Conservation (phyloP, 2,113 vertebrate species). For the Tragulus kanchil region DNA sequence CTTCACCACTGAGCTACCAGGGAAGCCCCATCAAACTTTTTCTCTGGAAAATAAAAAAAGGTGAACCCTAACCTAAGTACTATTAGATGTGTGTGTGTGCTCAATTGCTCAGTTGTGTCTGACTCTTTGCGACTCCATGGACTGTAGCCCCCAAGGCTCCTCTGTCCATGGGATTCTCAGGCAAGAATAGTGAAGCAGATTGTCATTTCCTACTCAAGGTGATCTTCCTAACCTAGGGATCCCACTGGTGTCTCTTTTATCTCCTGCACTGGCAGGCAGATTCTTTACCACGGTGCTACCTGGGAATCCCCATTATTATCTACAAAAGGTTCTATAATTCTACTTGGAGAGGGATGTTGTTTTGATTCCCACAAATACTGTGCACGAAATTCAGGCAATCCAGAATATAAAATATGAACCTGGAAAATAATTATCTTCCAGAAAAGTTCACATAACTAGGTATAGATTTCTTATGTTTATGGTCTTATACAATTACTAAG, state of each 20-base stretch:
- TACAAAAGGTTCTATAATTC: neutral
- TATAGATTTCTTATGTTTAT: neutral
- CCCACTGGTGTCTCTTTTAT: neutral
- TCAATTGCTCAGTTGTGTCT: neutral
- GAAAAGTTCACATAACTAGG: neutral
- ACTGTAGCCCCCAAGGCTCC: neutral
- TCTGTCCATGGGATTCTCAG: neutral
- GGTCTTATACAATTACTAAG: neutral
- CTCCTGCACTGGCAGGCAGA: neutral
- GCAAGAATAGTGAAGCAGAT: neutral
- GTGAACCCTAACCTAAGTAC: neutral
- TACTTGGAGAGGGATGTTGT: neutral
- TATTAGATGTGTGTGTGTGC: neutral
- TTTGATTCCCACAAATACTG: neutral
- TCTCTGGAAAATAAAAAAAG: neutral
- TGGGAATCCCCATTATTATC: neutral
- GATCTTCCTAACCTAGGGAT: neutral
- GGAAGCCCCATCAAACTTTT: neutral
- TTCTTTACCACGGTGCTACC: neutral
- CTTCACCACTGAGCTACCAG: too few relatives aligned
- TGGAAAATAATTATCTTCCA: neutral
- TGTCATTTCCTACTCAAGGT: neutral
- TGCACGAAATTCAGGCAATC: neutral
- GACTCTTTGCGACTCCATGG: neutral
- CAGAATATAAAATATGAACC: neutral